These are phyloP conservation scores for Neoniphon sammara DNA, from an alignment of 2,797 vertebrate genomes.

Conservation along the genomic window DNA sequence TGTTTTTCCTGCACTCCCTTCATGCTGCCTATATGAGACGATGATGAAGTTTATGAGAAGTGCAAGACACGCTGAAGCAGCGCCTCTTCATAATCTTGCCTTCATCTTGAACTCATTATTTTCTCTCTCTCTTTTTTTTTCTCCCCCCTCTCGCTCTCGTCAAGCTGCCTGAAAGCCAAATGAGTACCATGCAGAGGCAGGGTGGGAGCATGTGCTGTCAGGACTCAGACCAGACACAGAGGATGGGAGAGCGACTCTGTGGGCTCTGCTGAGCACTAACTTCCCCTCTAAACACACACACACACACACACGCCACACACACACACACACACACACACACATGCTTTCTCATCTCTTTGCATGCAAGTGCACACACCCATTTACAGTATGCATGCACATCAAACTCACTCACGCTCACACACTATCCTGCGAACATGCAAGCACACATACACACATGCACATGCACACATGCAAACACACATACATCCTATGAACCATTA, in stretches of 20 bases:
- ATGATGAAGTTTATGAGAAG: conserved; percentile 42
- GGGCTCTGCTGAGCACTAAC: conserved; percentile 47
- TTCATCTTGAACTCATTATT: conserved; percentile 79
- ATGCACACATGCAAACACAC: background rate
- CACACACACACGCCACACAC: conserved; percentile 10
- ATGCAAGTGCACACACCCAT: background rate
- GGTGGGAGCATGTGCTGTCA: conserved; percentile 64
- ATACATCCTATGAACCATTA: conserved; percentile 12
- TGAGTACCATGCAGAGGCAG: conserved; percentile 67
- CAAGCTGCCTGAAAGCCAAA: conserved; percentile 68
- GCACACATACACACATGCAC: background rate
- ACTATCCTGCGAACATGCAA: background rate
- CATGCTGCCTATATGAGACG: conserved; percentile 17
- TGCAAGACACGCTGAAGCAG: conserved; percentile 17
- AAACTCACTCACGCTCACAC: background rate
- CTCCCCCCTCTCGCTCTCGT: conserved; percentile 30
- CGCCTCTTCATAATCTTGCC: conserved; percentile 45
- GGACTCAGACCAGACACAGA: conserved; percentile 28
- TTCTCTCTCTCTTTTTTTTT: conserved; percentile 17
- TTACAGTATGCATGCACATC: background rate
- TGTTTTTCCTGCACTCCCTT: conserved; percentile 28
- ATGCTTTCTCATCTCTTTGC: background rate
- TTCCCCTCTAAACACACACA: conserved; percentile 33
- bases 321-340: background rate
- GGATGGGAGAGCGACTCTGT: conserved; percentile 48